These are phyloP conservation scores for Thamnophis elegans DNA, from an alignment of 2,797 vertebrate genomes.

Conservation along the genomic window DNA sequence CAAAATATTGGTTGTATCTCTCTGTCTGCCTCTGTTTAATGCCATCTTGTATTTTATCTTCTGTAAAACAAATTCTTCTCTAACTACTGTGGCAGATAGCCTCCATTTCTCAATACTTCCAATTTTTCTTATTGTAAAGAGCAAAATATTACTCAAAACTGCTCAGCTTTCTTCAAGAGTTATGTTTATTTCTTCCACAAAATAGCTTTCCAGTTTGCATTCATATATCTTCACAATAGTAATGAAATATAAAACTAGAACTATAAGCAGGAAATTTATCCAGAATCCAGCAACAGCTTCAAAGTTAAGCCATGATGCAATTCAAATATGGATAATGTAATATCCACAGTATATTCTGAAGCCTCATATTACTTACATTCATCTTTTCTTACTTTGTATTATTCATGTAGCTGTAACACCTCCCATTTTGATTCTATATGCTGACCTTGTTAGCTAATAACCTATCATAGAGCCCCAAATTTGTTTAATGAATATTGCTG, in stretches of 20 bases:
- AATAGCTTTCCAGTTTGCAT: conserved; percentile 56
- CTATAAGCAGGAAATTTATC: conserved; percentile 16
- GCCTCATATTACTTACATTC: conserved; percentile 50
- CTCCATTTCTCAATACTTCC: background rate
- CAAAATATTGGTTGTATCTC: background rate
- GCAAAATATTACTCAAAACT: background rate
- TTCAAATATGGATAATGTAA: conserved; percentile 19
- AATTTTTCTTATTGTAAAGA: background rate
- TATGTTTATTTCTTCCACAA: background rate
- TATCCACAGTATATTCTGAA: conserved; percentile 25
- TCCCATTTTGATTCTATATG: conserved; percentile 56
- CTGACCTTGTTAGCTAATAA: conserved; percentile 44
- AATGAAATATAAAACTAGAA: conserved; percentile 34
- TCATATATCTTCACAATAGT: conserved; percentile 57
- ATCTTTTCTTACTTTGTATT: conserved; percentile 35
- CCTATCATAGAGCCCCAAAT: conserved; percentile 44
- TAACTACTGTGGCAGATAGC: background rate
- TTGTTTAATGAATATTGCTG: conserved; percentile 52
- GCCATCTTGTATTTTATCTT: background rate
- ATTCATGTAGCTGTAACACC: conserved; percentile 46
- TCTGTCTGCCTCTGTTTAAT: background rate
- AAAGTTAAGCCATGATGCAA: conserved; percentile 39
- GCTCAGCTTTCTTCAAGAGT: background rate
- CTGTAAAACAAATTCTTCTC: background rate
- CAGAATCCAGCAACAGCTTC: conserved; percentile 34